phyloP scores from a whole-genome alignment of 2,888 invertebrate species.

The Acleris emargana region DNA sequence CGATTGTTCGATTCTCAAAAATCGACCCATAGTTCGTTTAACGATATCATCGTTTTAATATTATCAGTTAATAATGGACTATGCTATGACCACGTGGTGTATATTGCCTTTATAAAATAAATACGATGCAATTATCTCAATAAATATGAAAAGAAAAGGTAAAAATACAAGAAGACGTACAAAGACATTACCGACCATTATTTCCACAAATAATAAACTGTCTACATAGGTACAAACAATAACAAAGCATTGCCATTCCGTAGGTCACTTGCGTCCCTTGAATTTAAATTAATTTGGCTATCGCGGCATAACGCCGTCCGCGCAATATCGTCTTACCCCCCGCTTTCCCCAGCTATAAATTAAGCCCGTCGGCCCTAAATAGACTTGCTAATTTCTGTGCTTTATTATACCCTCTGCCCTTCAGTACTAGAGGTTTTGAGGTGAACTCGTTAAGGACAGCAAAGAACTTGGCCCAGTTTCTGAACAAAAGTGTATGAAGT shows the following conservation, averaged over 20 bases:
- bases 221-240: slow-evolving; percentile 9
- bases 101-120: too few species aligned
- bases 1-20: too few species aligned
- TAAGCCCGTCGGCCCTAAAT: slow-evolving; percentile 58
- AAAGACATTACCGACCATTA: too few species aligned
- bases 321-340: slow-evolving; percentile 48
- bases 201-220: slow-evolving; percentile 5
- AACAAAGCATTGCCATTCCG: not conserved
- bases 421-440: slow-evolving; percentile 37
- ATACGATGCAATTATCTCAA: too few species aligned
- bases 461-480: not conserved
- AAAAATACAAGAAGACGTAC: too few species aligned
- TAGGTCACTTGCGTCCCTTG: slow-evolving; percentile 23
- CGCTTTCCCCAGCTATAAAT: slow-evolving; percentile 55
- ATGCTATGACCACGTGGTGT: too few species aligned
- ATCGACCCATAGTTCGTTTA: too few species aligned
- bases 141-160: too few species aligned
- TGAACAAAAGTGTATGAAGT: too few species aligned
- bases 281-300: slow-evolving; percentile 33
- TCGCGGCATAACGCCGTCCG: slow-evolving; percentile 35
- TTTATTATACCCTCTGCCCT: slow-evolving; percentile 47
- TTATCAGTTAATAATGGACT: too few species aligned
- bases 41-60: too few species aligned
- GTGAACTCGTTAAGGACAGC: slow-evolving; percentile 13
- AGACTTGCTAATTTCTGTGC: slow-evolving; percentile 61